Percentiles rank a stretch among this genome's conserved stretches.
These are phyloP conservation scores for Leucozona laternaria DNA, from an alignment of 2,888 invertebrate species.

Conservation along the genomic window DNA sequence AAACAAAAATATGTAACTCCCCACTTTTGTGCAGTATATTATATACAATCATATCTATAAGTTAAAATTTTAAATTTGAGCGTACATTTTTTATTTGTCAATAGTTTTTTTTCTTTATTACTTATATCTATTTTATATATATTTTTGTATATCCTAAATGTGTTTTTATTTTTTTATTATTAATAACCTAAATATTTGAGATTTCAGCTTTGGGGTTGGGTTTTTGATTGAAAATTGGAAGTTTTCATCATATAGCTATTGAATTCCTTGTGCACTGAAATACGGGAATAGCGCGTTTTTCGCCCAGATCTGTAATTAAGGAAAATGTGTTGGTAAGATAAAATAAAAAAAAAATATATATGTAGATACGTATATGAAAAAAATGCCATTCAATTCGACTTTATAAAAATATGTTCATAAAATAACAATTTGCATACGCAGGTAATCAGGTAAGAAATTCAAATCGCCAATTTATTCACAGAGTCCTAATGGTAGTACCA, in stretches of 20 bases:
- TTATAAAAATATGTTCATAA: too few species aligned
- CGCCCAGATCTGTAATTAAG: neutral
- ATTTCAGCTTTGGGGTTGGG: slow-evolving; percentile 8
- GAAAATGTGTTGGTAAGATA: neutral
- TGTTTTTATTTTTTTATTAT: neutral
- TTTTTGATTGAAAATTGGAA: neutral
- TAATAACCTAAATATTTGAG: neutral
- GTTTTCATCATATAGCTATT: slow-evolving; percentile 22
- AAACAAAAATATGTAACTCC: neutral
- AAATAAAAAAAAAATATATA: neutral
- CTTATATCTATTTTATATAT: neutral
- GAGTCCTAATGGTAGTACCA: too few species aligned
- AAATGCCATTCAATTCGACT: too few species aligned
- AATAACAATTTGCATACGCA: too few species aligned
- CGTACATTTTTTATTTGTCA: slow-evolving; percentile 37
- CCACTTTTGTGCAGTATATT: neutral
- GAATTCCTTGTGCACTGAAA: slow-evolving; percentile 26
- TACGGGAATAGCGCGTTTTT: neutral
- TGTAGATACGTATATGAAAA: too few species aligned
- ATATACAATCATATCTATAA: slow-evolving; percentile 9
- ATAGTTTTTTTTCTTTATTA: neutral
- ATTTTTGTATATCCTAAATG: slow-evolving; percentile 5
- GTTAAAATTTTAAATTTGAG: slow-evolving; percentile 23
- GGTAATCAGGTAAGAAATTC: too few species aligned
- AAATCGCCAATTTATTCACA: too few species aligned